Conservation (phyloP, 2,888 invertebrate genomes). For the Dicranocentrus wangi region DNA sequence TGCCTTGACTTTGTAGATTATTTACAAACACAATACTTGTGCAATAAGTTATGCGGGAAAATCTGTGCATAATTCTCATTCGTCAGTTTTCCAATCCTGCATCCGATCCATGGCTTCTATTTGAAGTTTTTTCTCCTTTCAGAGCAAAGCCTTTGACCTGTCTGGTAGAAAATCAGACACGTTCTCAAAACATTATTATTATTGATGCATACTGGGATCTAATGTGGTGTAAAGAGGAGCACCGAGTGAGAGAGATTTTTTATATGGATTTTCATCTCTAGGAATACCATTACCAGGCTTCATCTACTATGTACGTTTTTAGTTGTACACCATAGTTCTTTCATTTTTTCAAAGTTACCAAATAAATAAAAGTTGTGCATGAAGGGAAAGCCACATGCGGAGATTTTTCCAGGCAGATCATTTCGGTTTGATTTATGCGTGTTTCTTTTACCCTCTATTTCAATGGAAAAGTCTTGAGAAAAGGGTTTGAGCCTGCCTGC, state of each 20-base stretch:
- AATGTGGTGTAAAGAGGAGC: slow-evolving; percentile 15
- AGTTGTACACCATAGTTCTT: background rate
- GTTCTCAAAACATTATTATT: slow-evolving; percentile 46
- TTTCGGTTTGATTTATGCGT: slow-evolving; percentile 51
- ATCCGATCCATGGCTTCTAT: slow-evolving; percentile 9
- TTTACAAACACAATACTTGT: no score
- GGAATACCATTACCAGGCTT: background rate
- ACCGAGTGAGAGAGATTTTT: no score
- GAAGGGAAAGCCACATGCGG: slow-evolving; percentile 32
- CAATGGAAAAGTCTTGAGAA: slow-evolving; percentile 25
- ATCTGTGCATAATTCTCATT: no score
- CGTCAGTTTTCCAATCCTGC: no score
- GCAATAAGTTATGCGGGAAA: no score
- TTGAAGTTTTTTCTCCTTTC: slow-evolving; percentile 16
- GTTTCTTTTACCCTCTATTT: slow-evolving; percentile 28
- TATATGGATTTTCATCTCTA: slow-evolving; percentile 9
- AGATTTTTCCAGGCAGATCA: slow-evolving; percentile 44
- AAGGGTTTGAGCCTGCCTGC: background rate
- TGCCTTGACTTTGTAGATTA: background rate
- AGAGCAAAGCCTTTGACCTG: slow-evolving; percentile 38
- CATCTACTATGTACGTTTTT: background rate
- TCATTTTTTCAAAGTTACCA: slow-evolving; percentile 1
- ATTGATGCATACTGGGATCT: slow-evolving; percentile 22
- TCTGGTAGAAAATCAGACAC: slow-evolving; percentile 52
- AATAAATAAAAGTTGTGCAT: slow-evolving; percentile 25